Percentiles rank a stretch among this genome's conserved stretches.
Evolutionary conservation across 2,113 vertebrate species (phyloP).

Genomic region (Engraulis encrasicolus): DNA sequence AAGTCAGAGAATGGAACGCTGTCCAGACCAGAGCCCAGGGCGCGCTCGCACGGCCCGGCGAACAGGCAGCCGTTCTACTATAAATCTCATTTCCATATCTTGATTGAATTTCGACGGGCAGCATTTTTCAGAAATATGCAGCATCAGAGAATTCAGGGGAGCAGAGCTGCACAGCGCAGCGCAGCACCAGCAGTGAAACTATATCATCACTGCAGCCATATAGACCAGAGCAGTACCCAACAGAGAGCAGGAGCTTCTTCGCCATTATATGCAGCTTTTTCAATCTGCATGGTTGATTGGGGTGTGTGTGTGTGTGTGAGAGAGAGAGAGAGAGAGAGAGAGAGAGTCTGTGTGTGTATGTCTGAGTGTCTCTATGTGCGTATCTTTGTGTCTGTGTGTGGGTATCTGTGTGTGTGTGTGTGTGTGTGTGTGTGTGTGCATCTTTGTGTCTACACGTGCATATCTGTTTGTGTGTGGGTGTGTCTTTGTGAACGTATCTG

Average conservation of each 20-base stretch:
- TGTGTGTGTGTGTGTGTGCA: neutral
- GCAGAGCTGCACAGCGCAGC: too few species aligned
- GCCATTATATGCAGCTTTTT: neutral
- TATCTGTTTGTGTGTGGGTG: neutral
- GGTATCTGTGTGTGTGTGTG: too few species aligned
- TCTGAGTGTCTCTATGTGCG: too few species aligned
- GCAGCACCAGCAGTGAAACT: neutral
- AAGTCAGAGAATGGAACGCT: neutral
- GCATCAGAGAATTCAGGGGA: conserved; percentile 9
- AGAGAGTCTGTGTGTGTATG: neutral
- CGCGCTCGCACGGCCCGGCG: neutral
- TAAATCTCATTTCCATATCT: conserved; percentile 18
- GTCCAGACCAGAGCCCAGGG: too few species aligned
- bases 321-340: too few species aligned
- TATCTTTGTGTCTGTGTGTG: too few species aligned
- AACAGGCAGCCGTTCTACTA: neutral
- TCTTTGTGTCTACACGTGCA: too few species aligned
- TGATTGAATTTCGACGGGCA: conserved; percentile 4
- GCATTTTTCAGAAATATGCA: neutral
- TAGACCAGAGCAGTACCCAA: neutral
- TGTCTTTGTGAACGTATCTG: neutral
- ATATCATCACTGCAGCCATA: neutral
- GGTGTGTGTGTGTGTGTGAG: too few species aligned
- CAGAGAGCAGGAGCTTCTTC: neutral
- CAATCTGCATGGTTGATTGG: too few species aligned